Evolutionary conservation across 2,797 vertebrate genomes (phyloP), one percentile per base, ranked within the genome.

Genomic region (Micrastur ruficollis): DNA sequence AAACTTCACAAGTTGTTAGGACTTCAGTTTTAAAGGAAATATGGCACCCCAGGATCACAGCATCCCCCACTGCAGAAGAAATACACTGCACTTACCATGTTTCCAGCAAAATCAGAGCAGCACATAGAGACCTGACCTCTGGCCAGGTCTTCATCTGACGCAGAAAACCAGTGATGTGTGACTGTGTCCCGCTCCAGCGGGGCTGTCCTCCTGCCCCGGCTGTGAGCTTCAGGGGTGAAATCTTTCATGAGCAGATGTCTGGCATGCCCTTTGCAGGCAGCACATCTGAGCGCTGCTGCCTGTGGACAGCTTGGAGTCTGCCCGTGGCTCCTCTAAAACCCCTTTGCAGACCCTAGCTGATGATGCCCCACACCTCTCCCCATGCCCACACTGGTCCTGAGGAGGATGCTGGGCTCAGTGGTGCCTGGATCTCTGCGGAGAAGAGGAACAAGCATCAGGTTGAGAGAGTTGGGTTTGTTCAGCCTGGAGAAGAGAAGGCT

Each of bases 301-400:
- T 50, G 9, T 55, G 27, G 27, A 36, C 31, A 61, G 40, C 31
- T 83, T 6, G 10, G 58, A 65, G 14, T 52, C 61, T 61, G 31
- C 6, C 23, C 34, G 36, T 3, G 0, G 6, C 20, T 86, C 12
- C 53, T 15, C 49, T 4, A n/a, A 81, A 71, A 7, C 5, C 22
- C 13, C 36, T 55, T n/a, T 40, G 27, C 31, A 65, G 59, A 67
- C 47, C 18, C 17, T 21, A 62, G 47, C 0, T 66, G 44, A n/a
- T 44, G 49, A 42, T n/a, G 29, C 15, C 31, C 11, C 78, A 11
- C 52, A 71, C 12, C 3, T 21, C 19, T 58, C 18, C 46, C 14
- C 4, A 2, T 18, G 22, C 6, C n/a, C 25, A 32, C 0, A 1
- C 46, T 9, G 10, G 7, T 58, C 31, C 53, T 0, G 0, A 66